Evolutionary conservation across 2,888 invertebrate genomes (phyloP).

Genomic region (Mellilla xanthometata): DNA sequence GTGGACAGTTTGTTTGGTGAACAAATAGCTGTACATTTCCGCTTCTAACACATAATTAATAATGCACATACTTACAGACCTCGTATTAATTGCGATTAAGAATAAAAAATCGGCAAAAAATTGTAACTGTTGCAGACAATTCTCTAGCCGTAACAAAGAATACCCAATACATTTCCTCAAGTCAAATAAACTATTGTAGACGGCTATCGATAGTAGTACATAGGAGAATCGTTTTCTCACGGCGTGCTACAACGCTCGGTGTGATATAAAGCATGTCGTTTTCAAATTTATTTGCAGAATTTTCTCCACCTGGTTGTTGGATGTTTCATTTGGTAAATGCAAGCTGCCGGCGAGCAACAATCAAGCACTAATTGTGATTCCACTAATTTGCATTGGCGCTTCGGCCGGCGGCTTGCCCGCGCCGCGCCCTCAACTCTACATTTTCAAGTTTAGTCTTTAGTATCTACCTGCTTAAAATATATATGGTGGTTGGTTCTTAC

Average conservation of each 20-base stretch:
- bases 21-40: conserved; percentile 64
- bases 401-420: conserved; percentile 47
- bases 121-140: too few relatives aligned
- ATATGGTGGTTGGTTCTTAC: too few relatives aligned
- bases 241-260: conserved; percentile 33
- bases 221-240: conserved; percentile 26
- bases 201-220: not conserved
- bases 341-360: conserved; percentile 62
- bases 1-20: conserved; percentile 67
- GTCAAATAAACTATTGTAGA: too few relatives aligned
- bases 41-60: conserved; percentile 26
- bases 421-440: conserved; percentile 38
- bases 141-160: not conserved
- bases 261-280: conserved; percentile 48
- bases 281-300: conserved; percentile 62
- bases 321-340: conserved; percentile 68
- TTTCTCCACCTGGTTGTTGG: conserved; percentile 59
- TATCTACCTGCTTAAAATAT: too few relatives aligned
- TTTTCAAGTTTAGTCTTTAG: too few relatives aligned
- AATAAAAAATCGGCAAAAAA: too few relatives aligned
- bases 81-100: not conserved
- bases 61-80: conserved; percentile 11
- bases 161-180: not conserved
- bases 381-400: conserved; percentile 69
- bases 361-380: conserved; percentile 74